Conservation (phyloP, 2,888 invertebrate genomes). For the Zonitis immaculata region DNA sequence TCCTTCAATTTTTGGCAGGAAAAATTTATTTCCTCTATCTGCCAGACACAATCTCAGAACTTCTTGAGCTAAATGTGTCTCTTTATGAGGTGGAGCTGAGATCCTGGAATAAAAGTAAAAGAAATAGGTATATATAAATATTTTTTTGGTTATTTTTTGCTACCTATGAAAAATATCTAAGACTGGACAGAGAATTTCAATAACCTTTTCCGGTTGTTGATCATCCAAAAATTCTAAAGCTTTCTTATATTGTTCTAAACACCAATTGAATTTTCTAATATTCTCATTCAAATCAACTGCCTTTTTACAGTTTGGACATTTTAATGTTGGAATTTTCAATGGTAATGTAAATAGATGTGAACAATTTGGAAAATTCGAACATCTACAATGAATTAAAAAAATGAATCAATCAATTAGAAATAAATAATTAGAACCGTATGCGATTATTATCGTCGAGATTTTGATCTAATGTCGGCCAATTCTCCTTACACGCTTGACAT, state of each 20-base stretch:
- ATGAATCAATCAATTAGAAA: constrained; percentile 30
- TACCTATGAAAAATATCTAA: constrained; percentile 58
- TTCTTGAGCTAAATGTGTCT: constrained; percentile 67
- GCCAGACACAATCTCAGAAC: constrained; percentile 63
- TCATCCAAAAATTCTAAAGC: constrained; percentile 53
- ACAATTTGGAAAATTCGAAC: constrained; percentile 51
- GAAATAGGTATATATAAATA: too few relatives aligned
- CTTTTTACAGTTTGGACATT: constrained; percentile 53
- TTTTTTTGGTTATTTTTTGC: too few relatives aligned
- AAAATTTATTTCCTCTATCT: constrained; percentile 50
- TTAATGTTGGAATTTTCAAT: constrained; percentile 43
- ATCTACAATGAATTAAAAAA: too few relatives aligned
- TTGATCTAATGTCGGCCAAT: constrained; percentile 64
- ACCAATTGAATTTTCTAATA: constrained; percentile 46
- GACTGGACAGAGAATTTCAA: constrained; percentile 53
- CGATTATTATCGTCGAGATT: too few relatives aligned
- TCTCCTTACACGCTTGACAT: constrained; percentile 66
- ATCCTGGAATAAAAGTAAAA: constrained; percentile 42
- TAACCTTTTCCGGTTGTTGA: constrained; percentile 54
- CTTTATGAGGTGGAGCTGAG: constrained; percentile 62
- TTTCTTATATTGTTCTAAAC: constrained; percentile 51
- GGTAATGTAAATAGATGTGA: constrained; percentile 49
- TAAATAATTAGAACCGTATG: constrained; percentile 43
- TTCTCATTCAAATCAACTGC: constrained; percentile 50
- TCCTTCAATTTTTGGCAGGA: not conserved